Evolutionary conservation across 1,140 invertebrate genomes (phyloP).

Genomic region (Ceratosolen fusciceps): DNA sequence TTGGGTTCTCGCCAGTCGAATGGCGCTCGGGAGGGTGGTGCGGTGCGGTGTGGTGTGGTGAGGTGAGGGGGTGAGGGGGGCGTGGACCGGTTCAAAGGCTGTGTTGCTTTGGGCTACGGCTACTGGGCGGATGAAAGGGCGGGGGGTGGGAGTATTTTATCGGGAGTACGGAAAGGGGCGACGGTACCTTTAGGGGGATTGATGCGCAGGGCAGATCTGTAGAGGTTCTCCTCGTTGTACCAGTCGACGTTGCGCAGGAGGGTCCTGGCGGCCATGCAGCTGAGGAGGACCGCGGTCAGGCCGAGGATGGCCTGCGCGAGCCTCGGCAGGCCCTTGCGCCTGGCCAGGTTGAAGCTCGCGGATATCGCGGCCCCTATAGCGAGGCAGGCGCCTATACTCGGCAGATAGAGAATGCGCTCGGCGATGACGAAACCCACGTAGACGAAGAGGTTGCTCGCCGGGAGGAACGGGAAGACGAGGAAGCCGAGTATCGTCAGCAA

Average conservation of each 20-base stretch:
- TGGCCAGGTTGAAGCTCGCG: constrained; percentile 68
- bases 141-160: too few relatives aligned
- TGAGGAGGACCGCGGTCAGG: constrained; percentile 76
- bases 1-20: too few relatives aligned
- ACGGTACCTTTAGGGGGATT: constrained; percentile 99
- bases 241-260: constrained; percentile 90
- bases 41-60: too few relatives aligned
- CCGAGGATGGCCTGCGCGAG: constrained; percentile 68
- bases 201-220: constrained; percentile 89
- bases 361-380: constrained; percentile 78
- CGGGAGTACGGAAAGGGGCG: too few relatives aligned
- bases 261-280: constrained; percentile 82
- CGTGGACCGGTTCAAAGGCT: too few relatives aligned
- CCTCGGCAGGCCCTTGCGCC: constrained; percentile 67
- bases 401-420: constrained; percentile 94
- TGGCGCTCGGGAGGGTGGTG: too few relatives aligned
- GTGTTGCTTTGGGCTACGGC: too few relatives aligned
- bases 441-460: constrained; percentile 94
- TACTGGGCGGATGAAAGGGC: too few relatives aligned
- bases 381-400: constrained; percentile 95
- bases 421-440: constrained; percentile 98
- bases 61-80: too few relatives aligned
- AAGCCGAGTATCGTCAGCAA: constrained; percentile 79
- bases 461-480: constrained; percentile 91
- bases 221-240: constrained; percentile 93